phyloP scores from a whole-genome alignment of 2,888 invertebrate species.

The Beris morrisii region DNA sequence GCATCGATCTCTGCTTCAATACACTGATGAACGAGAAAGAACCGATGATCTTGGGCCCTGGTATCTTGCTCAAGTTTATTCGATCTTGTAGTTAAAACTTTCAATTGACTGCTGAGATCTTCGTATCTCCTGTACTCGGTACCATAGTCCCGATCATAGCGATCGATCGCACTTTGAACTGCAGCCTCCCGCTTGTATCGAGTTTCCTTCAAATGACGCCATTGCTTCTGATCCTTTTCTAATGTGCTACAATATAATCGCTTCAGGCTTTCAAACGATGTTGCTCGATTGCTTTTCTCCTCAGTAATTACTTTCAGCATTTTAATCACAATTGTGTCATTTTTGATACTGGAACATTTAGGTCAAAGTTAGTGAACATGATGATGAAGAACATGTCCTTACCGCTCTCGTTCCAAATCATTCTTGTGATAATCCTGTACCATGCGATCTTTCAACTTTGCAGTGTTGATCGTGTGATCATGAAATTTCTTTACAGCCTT shows the following conservation, averaged over 20 bases:
- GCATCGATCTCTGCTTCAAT: not conserved
- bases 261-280: not conserved
- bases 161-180: slow-evolving; percentile 4
- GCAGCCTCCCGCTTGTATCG: slow-evolving; percentile 17
- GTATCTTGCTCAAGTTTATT: not conserved
- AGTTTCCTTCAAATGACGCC: not conserved
- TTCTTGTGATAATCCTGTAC: not conserved
- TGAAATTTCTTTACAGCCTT: not conserved
- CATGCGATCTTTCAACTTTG: not conserved
- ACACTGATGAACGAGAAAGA: not conserved
- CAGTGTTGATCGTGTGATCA: not conserved
- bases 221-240: not conserved
- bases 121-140: not conserved
- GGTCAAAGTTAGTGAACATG: not conserved
- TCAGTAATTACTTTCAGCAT: not conserved
- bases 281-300: not conserved
- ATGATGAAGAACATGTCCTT: not conserved
- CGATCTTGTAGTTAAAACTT: slow-evolving; percentile 1
- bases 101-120: not conserved
- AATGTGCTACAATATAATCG: slow-evolving; percentile 1
- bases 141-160: slow-evolving; percentile 17
- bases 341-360: not conserved
- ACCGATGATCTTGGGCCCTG: not conserved
- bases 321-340: not conserved
- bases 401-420: not conserved